A percentile compares a stretch with the other conserved stretches of the same genome.
phyloP scores from a whole-genome alignment of 2,888 invertebrate genomes.

The Caenorhabditis sinica region DNA sequence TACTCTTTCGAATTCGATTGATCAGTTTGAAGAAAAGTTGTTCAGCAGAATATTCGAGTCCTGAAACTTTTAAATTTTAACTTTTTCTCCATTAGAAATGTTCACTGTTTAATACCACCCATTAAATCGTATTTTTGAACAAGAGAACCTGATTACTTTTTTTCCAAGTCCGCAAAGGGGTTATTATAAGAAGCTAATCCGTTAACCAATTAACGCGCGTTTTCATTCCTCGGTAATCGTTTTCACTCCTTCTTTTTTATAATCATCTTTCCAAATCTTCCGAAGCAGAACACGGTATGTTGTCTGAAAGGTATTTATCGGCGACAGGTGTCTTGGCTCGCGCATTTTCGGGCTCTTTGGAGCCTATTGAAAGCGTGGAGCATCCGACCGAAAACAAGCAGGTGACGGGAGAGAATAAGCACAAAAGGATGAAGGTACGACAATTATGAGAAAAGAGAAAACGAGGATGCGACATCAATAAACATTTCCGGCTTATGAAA shows the following conservation, averaged over 20 bases:
- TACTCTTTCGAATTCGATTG: too few species aligned
- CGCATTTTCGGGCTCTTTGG: constrained; percentile 40
- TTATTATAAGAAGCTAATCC: constrained; percentile 22
- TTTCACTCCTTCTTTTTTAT: constrained; percentile 11
- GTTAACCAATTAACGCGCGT: neutral
- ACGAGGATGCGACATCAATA: neutral
- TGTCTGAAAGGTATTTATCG: constrained; percentile 24
- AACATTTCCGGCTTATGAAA: constrained; percentile 24
- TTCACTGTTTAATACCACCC: neutral
- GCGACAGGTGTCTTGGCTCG: constrained; percentile 44
- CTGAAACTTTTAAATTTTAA: too few species aligned
- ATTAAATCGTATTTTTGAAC: neutral
- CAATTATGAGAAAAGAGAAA: constrained; percentile 28
- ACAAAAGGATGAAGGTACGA: constrained; percentile 37
- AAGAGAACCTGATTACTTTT: too few species aligned
- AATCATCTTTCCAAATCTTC: constrained; percentile 7
- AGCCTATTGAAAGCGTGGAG: constrained; percentile 34
- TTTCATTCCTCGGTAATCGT: constrained; percentile 3
- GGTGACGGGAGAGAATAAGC: constrained; percentile 16
- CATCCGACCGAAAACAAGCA: constrained; percentile 51
- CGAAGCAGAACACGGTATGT: constrained; percentile 33
- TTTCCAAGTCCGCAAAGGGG: neutral
- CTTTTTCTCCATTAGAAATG: too few species aligned
- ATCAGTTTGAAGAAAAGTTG: too few species aligned
- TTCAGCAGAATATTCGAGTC: too few species aligned